These are phyloP conservation scores for Percopsis omiscomaycus DNA, from an alignment of 2,797 vertebrate species.

Conservation along the genomic window DNA sequence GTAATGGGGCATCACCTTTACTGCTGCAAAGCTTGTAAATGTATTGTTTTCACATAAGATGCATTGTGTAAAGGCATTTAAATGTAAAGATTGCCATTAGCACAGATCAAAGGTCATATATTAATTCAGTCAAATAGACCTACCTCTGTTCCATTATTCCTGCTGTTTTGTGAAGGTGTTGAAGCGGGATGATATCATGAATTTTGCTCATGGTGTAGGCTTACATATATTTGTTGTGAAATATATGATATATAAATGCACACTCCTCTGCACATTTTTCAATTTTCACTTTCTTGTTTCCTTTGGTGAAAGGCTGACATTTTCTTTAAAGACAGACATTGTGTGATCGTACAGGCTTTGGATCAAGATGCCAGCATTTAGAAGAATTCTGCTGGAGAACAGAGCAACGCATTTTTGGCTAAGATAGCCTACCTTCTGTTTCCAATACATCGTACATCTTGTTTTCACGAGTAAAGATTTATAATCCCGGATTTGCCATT, in stretches of 20 bases:
- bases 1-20: constrained; percentile 69
- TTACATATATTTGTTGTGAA: too few relatives aligned
- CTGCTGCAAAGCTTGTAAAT: constrained; percentile 58
- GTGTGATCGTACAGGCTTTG: constrained; percentile 46
- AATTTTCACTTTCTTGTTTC: constrained; percentile 53
- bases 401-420: constrained; percentile 49
- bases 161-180: not conserved
- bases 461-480: constrained; percentile 45
- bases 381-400: constrained; percentile 40
- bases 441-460: constrained; percentile 46
- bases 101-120: constrained; percentile 51
- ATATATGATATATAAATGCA: constrained; percentile 12
- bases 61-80: constrained; percentile 53
- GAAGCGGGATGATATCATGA: not conserved
- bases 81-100: constrained; percentile 59
- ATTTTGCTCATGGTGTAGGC: too few relatives aligned
- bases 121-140: constrained; percentile 55
- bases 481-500: constrained; percentile 36
- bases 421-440: constrained; percentile 46
- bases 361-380: constrained; percentile 39
- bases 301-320: constrained; percentile 67
- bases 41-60: constrained; percentile 68
- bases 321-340: constrained; percentile 59
- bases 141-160: constrained; percentile 9
- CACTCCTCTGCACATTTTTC: constrained; percentile 53